phyloP scores from a whole-genome alignment of 2,888 invertebrate species.

The Drosophila paramelanica region DNA sequence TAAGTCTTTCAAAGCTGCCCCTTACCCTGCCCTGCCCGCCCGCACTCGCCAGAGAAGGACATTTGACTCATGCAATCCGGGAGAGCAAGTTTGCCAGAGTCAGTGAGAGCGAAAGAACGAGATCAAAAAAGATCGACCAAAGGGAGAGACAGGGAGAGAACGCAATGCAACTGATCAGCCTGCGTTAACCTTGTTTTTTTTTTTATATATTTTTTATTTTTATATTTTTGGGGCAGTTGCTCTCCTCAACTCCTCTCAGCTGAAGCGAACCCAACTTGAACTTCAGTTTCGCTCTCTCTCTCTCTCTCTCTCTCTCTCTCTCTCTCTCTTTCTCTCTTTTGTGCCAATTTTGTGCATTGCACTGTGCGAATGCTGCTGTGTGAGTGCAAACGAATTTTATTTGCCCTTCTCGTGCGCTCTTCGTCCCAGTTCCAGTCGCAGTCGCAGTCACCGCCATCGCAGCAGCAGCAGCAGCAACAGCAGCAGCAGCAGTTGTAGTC shows the following conservation, averaged over 20 bases:
- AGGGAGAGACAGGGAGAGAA: neutral
- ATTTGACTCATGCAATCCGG: slow-evolving; percentile 66
- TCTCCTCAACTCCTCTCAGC: slow-evolving; percentile 17
- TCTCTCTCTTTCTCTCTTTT: slow-evolving; percentile 12
- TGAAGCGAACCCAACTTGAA: too few relatives aligned
- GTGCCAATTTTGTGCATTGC: slow-evolving; percentile 26
- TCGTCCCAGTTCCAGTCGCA: slow-evolving; percentile 41
- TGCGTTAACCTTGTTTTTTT: slow-evolving; percentile 5
- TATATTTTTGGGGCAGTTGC: slow-evolving; percentile 9
- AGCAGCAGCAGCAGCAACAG: slow-evolving; percentile 1
- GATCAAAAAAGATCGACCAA: slow-evolving; percentile 10
- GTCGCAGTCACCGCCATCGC: neutral
- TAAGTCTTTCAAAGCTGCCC: neutral
- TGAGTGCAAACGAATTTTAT: slow-evolving; percentile 10
- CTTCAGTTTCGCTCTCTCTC: slow-evolving; percentile 14
- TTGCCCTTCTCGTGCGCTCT: slow-evolving; percentile 44
- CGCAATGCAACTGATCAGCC: slow-evolving; percentile 41
- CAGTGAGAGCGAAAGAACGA: slow-evolving; percentile 10
- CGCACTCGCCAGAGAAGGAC: slow-evolving; percentile 64
- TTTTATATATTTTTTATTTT: too few relatives aligned
- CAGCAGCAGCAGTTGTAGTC: slow-evolving; percentile 16
- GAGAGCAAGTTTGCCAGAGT: slow-evolving; percentile 33
- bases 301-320: slow-evolving; percentile 8
- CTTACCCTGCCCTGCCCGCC: neutral
- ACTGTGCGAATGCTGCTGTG: slow-evolving; percentile 2